Evolutionary conservation across 2,888 invertebrate species (phyloP).

Genomic region (Drosophila aldrichi): DNA sequence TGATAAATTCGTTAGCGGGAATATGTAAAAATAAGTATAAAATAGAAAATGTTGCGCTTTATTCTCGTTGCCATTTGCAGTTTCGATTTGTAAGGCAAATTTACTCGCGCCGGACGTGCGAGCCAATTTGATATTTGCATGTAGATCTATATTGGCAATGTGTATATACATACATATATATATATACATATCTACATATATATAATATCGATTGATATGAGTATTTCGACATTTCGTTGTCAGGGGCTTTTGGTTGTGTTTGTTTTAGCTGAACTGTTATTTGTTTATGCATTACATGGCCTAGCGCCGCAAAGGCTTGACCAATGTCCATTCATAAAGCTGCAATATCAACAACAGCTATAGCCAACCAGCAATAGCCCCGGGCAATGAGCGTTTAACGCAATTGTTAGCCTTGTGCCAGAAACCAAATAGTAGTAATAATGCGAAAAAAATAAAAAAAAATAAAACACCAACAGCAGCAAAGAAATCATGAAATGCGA

Average conservation of each 20-base stretch:
- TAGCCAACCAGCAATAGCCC: conserved; percentile 37
- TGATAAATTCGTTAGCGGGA: conserved; percentile 75
- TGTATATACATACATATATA: not conserved
- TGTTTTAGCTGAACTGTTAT: conserved; percentile 47
- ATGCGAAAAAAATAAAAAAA: conserved; percentile 48
- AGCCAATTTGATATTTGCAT: conserved; percentile 31
- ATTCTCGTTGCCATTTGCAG: conserved; percentile 45
- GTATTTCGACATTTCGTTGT: conserved; percentile 54
- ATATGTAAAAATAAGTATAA: conserved; percentile 52
- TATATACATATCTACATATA: conserved; percentile 4
- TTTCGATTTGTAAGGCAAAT: conserved; percentile 53
- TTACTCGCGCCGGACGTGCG: conserved; percentile 35
- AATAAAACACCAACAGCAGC: not conserved
- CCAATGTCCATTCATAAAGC: conserved; percentile 63
- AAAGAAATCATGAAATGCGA: conserved; percentile 42
- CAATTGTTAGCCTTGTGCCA: conserved; percentile 79
- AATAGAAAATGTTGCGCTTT: conserved; percentile 28
- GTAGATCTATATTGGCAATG: conserved; percentile 5
- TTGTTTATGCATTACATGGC: conserved; percentile 68
- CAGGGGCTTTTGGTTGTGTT: conserved; percentile 40
- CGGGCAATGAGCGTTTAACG: conserved; percentile 59
- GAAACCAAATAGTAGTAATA: conserved; percentile 73
- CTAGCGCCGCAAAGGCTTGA: conserved; percentile 51
- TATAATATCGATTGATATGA: conserved; percentile 53
- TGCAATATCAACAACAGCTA: conserved; percentile 28